A percentile compares a stretch with the other conserved stretches of the same genome.
Conservation (phyloP, 2,888 invertebrate genomes). For the Erynnis tages region DNA sequence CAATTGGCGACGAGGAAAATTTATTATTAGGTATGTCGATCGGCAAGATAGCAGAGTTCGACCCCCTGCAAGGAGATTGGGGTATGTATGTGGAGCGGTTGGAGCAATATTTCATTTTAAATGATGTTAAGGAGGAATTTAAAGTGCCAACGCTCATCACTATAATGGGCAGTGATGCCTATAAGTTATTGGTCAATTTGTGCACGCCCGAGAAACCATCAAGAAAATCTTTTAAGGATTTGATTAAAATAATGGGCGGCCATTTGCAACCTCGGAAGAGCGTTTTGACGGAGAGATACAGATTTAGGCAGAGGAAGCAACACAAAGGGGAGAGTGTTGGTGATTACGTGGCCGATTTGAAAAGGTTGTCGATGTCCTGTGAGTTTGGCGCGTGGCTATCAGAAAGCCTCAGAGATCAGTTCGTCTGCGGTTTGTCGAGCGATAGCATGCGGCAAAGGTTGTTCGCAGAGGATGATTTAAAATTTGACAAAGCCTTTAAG, state of each 20-base stretch:
- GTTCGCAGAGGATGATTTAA: constrained; percentile 26
- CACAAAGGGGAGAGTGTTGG: neutral
- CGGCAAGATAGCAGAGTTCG: neutral
- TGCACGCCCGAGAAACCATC: constrained; percentile 32
- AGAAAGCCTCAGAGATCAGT: constrained; percentile 37
- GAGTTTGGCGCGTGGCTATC: constrained; percentile 26
- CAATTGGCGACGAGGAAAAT: too few species aligned
- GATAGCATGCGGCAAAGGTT: constrained; percentile 24
- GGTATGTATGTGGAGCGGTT: constrained; percentile 5
- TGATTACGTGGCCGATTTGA: constrained; percentile 29
- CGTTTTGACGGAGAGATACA: constrained; percentile 31
- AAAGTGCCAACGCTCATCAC: constrained; percentile 31
- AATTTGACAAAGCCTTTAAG: constrained; percentile 13
- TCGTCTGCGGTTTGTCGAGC: constrained; percentile 16
- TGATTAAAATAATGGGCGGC: constrained; percentile 22
- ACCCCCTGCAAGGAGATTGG: constrained; percentile 7
- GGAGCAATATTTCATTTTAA: constrained; percentile 14
- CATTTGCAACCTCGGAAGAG: constrained; percentile 32
- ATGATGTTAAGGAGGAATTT: neutral
- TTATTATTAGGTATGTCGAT: too few species aligned
- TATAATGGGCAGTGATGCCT: constrained; percentile 22
- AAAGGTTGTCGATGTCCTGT: constrained; percentile 30
- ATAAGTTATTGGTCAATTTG: constrained; percentile 30
- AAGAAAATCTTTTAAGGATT: constrained; percentile 8
- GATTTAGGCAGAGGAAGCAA: constrained; percentile 31